Evolutionary conservation across 1,140 invertebrate genomes (phyloP), one percentile per base, ranked within the genome.

Genomic region (Panonychus citri): DNA sequence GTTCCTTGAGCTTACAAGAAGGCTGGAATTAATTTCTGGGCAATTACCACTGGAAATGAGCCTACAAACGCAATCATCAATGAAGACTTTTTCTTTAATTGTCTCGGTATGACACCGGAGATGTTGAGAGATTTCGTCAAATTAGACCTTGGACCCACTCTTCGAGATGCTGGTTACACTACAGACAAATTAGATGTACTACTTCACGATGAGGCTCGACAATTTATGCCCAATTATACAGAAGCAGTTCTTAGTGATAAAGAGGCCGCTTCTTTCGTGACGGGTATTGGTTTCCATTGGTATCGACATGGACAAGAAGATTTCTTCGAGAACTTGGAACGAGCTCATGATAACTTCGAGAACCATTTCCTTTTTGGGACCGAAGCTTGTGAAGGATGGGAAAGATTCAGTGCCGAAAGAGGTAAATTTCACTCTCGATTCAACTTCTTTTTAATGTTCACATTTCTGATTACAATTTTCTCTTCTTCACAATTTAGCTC

Each of bases 341-440:
- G 0, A 54, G 21, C 58, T 4, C 57, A 76, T 37, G n/a, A 28
- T 15, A 61, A 68, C 3, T 75, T 76, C 65, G 81, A 82, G 0
- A 72, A 82, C 40, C 78, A 82, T 61, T 77, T 85, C 62, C 67
- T 87, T 3, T 61, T 89, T 1, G 75, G 60, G 3, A 71, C 73
- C 19, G 73, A 75, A 59, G 73, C 72, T 5, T 67, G 69, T 63
- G 58, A 58, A 28, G 65, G 64, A 3, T 60, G 57, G 21, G 8
- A 19, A 46, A 2, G 43, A 46, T 46, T 24, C 43, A 46, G n/a
- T n/a, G 13, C n/a, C 8, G n/a, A 10, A 46, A 46, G 43, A 7
- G 17, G 43, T 21, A 24, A 7, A 10, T 46, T 46, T 46, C 2
- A 19, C 15, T 21, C n/a, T n/a, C 8, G n/a, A 3, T 46, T n/a